These are phyloP conservation scores for Ferrisia virgata DNA, from an alignment of 2,888 invertebrate species.

Conservation along the genomic window DNA sequence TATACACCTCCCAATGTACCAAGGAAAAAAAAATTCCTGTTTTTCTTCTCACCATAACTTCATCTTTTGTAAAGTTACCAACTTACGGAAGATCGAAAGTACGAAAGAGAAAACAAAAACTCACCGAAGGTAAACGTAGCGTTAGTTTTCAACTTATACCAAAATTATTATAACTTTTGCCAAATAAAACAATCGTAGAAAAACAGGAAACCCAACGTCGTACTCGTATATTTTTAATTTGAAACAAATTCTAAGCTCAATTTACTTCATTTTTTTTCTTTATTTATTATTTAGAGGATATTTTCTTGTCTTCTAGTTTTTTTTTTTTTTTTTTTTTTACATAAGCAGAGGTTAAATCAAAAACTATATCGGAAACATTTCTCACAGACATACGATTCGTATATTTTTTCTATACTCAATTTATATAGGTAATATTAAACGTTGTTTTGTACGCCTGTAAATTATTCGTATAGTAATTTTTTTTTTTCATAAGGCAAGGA, in stretches of 20 bases:
- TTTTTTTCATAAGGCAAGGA: constrained; percentile 40
- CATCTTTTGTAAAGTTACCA: constrained; percentile 45
- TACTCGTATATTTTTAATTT: background rate
- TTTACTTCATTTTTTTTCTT: background rate
- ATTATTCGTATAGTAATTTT: constrained; percentile 30
- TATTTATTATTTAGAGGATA: background rate
- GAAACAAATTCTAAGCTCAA: background rate
- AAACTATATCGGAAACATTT: background rate
- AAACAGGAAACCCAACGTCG: constrained; percentile 35
- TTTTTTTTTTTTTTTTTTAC: background rate
- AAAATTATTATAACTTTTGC: background rate
- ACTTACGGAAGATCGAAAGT: constrained; percentile 40
- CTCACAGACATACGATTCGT: background rate
- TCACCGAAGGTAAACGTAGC: background rate
- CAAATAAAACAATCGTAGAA: constrained; percentile 23
- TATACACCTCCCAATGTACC: background rate
- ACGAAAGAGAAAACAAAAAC: background rate
- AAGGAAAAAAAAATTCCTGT: background rate
- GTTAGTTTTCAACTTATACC: background rate
- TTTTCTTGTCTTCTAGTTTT: too few relatives aligned
- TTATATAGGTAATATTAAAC: background rate
- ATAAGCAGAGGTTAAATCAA: background rate
- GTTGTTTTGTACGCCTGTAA: constrained; percentile 34
- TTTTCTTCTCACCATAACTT: constrained; percentile 18
- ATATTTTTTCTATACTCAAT: constrained; percentile 31